Evolutionary conservation across 2,797 vertebrate species (phyloP).

Genomic region (Gambusia yucatana): DNA sequence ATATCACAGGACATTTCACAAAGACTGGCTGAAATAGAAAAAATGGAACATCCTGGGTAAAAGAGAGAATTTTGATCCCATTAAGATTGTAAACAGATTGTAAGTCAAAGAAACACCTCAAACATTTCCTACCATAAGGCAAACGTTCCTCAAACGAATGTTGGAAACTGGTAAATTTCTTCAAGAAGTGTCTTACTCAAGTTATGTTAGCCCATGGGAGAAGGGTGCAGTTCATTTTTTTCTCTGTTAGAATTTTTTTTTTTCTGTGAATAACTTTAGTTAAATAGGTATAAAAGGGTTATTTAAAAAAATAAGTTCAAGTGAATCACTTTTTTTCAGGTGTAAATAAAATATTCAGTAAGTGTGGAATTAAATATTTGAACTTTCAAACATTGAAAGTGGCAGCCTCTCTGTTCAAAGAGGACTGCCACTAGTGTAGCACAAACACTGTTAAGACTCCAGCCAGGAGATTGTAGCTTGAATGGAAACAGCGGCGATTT

Average conservation of each 20-base stretch:
- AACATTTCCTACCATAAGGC: neutral
- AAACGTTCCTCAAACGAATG: neutral
- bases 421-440: slow-evolving; percentile 19
- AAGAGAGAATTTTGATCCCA: neutral
- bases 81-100: neutral
- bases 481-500: slow-evolving; percentile 40
- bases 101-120: neutral
- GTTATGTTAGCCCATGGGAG: neutral
- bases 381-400: slow-evolving; percentile 3
- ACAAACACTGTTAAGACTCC: slow-evolving; percentile 22
- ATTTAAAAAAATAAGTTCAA: neutral
- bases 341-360: neutral
- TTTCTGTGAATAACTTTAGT: neutral
- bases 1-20: neutral
- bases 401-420: slow-evolving; percentile 32
- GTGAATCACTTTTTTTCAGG: neutral
- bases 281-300: neutral
- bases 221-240: neutral
- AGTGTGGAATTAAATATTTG: neutral
- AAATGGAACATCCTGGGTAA: neutral
- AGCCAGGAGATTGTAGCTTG: slow-evolving; percentile 35
- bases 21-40: neutral
- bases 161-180: neutral
- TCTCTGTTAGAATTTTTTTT: no score
- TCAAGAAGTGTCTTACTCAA: neutral